Base-by-base conservation (phyloP, 2,113 vertebrate genomes). In the Oreochromis aureus region DNA sequence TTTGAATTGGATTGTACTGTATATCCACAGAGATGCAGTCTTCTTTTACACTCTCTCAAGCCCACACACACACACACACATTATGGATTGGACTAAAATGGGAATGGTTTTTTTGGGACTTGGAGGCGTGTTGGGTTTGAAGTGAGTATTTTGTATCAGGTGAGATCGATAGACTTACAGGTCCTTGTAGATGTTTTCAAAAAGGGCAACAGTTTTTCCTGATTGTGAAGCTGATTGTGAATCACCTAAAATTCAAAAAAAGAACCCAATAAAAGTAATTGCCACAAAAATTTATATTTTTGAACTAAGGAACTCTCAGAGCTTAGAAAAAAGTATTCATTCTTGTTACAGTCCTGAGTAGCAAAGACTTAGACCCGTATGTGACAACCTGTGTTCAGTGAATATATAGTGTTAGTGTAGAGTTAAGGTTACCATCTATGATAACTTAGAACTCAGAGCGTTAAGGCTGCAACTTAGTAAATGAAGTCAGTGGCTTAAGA, bases 161-260 rank as follows among this genome's bases (percentile, higher is more conserved):
- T 84, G 56, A 80, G 90, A 94, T 96, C 91, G 18, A 95, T 93
- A 63, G 30, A 58, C 56, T 91, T 89, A 91, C 78, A 36, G 87
- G 92, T 91, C 84, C 71, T 73, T 6, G 9, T 78, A 82, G 56
- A 87, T 63, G 30, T 86, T 80, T 55, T 81, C 39, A 56, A 51
- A 83, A 83, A 51, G 27, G 22, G 55, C n/a, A 24, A 61, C 55
- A n/a, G 32, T 58, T 34, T 15, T 36, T 36, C 18, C 69, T 87
- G 86, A 92, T 39, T 59, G 85, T 93, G 87, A 3, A 53, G 39
- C 34, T 34, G 24, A 24, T 24, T 24, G 27, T 27, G 27, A 27
- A 46, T 41, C 44, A 36, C 36, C 56, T 51, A 24, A 79, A 84
- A 79, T 36, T 2, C 4, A 32, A 53, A 58, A 44, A 63, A 44